Base-by-base conservation (phyloP, 2,888 invertebrate species). In the Isotomurus palustris region DNA sequence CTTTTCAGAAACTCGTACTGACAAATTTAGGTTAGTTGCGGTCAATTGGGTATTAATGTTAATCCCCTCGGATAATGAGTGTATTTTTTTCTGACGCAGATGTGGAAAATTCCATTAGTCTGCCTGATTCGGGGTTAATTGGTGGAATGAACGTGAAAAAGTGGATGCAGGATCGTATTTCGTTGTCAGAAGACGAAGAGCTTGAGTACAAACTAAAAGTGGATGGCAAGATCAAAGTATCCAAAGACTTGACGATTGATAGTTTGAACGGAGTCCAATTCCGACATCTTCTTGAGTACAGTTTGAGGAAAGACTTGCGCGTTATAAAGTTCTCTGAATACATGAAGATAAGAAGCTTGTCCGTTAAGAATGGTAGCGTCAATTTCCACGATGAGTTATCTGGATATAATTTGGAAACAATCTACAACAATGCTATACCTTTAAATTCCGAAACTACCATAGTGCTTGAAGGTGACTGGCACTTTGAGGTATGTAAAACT, bases 391-490 rank as follows among this genome's bases (percentile, higher is more conserved):
- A 49, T 10, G 19, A 24, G 2, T 29, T 66, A 1, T 49, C 50
- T 53, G 62, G 59, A 1, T 57, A 58, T 35, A 17, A 40, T 10
- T 21, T 66, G 4, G 52, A 59, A 3, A 53, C 60, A 14, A 19
- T 64, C 1, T 52, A 52, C n/a, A 27, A 44, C 8, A 49, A 67
- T 40, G 61, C 60, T n/a, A 53, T 67, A 19, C 65, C 58, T 12
- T 24, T 65, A 25, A 29, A 57, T 19, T 35, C 55, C 10, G 28
- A 29, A 10, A 38, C 28, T 10, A n/a, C 35, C 2, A 48, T 53
- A 14, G 44, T 48, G 2, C 53, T 67, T 12, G 17, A 44, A 3
- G 29, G 53, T 6, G 5, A 10, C 6, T 60, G 56, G 56, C n/a
- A 52, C 8, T 60, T 60, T 40, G 25, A 53, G 45, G 60, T 53